These are phyloP conservation scores for Psittacula cyanocephala DNA, from an alignment of 2,113 vertebrate species.

Conservation along the genomic window DNA sequence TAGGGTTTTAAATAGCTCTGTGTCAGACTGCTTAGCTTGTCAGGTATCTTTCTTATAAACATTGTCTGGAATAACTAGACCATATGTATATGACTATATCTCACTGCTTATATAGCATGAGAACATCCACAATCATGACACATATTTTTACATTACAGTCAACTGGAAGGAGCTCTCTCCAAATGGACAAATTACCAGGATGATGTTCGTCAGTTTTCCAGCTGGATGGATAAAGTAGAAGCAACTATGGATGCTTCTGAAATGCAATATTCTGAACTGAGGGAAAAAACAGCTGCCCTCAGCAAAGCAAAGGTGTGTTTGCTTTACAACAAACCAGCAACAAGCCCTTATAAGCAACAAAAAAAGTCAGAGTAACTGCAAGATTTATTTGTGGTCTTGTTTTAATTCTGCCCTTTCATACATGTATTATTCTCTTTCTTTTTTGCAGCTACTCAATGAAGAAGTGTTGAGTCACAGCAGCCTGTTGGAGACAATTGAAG, in stretches of 20 bases:
- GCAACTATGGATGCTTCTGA: conserved; percentile 82
- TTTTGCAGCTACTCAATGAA: conserved; percentile 88
- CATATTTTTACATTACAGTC: conserved; percentile 77
- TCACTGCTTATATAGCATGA: neutral
- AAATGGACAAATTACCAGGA: conserved; percentile 99
- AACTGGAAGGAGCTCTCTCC: conserved; percentile 92
- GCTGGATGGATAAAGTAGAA: conserved; percentile 92
- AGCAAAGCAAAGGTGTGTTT: conserved; percentile 88
- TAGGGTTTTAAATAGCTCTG: neutral
- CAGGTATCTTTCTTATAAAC: neutral
- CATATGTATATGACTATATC: neutral
- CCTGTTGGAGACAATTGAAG: conserved; percentile 89
- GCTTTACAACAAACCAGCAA: neutral
- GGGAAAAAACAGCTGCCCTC: conserved; percentile 88
- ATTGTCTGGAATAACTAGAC: neutral
- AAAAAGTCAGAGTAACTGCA: neutral
- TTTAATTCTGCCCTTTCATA: neutral
- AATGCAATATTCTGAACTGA: conserved; percentile 86
- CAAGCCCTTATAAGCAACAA: neutral
- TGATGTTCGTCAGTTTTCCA: conserved; percentile 89
- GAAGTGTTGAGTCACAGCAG: conserved; percentile 90
- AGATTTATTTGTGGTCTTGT: neutral
- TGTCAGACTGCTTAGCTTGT: neutral
- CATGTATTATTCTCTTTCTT: neutral
- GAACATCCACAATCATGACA: neutral